phyloP scores from a whole-genome alignment of 2,888 invertebrate genomes.

The Amiota mariae region DNA sequence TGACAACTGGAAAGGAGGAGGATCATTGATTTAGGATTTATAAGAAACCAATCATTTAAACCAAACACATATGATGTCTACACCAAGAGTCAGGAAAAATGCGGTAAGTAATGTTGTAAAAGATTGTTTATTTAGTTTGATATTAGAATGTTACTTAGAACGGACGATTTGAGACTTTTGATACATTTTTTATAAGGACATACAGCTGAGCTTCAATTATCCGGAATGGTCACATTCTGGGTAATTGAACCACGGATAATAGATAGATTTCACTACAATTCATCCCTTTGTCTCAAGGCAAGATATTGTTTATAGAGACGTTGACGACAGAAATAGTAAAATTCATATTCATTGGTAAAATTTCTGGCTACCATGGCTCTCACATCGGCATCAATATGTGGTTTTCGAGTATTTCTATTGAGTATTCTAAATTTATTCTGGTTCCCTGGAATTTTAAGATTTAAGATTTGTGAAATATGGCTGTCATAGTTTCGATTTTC shows the following conservation, averaged over 20 bases:
- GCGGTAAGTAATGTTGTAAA: background rate
- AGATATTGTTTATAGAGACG: constrained; percentile 85
- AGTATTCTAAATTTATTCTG: constrained; percentile 75
- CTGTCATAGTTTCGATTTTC: background rate
- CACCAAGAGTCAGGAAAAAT: constrained; percentile 30
- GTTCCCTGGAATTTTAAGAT: constrained; percentile 57
- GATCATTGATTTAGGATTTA: no score
- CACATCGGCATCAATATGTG: constrained; percentile 86
- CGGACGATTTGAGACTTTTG: no score
- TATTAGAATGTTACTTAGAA: no score
- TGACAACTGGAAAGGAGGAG: constrained; percentile 44
- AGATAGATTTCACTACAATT: constrained; percentile 48
- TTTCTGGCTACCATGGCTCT: constrained; percentile 87
- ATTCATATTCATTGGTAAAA: constrained; percentile 91
- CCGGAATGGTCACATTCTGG: no score
- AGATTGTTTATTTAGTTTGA: background rate
- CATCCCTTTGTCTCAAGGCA: constrained; percentile 76
- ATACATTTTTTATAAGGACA: no score
- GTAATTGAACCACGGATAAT: no score
- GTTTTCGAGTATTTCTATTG: constrained; percentile 89
- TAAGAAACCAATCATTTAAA: no score
- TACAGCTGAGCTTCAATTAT: no score
- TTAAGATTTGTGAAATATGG: background rate
- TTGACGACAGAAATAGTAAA: constrained; percentile 91
- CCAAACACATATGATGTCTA: constrained; percentile 9